phyloP scores from a whole-genome alignment of 2,113 vertebrate species.

The Rhynchopsitta pachyrhyncha region DNA sequence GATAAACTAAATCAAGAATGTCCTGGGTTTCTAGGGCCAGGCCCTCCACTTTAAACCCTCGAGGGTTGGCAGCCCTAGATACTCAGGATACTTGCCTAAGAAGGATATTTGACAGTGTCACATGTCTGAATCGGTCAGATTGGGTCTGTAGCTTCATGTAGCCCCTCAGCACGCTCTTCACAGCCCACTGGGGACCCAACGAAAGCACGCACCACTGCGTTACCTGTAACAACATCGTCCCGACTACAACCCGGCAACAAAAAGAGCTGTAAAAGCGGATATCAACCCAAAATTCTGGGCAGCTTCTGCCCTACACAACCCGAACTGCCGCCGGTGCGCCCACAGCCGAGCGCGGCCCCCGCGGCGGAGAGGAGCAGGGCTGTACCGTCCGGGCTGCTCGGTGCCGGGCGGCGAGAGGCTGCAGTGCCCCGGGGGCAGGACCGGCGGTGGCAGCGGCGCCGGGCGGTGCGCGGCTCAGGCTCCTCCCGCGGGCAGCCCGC shows the following conservation, averaged over 20 bases:
- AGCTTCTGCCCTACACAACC: too few species aligned
- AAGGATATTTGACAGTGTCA: neutral
- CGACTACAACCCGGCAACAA: accelerated
- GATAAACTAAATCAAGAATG: neutral
- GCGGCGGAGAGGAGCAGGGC: neutral
- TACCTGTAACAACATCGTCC: accelerated
- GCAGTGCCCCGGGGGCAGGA: neutral
- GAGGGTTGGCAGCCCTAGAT: neutral
- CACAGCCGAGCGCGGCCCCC: accelerated
- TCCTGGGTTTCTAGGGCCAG: neutral
- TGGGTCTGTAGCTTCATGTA: accelerated
- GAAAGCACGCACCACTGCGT: accelerated
- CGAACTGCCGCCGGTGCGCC: accelerated
- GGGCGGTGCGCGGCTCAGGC: neutral
- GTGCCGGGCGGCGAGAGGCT: neutral
- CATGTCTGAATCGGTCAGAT: neutral
- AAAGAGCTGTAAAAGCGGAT: neutral
- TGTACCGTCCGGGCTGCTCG: neutral
- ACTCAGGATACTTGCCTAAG: neutral
- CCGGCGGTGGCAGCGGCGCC: neutral
- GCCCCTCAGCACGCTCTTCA: accelerated
- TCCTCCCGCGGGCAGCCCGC: neutral
- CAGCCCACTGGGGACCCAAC: neutral
- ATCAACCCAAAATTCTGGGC: accelerated
- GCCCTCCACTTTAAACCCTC: neutral